phyloP scores from a whole-genome alignment of 2,797 vertebrate species.

The Hemitrygon akajei region DNA sequence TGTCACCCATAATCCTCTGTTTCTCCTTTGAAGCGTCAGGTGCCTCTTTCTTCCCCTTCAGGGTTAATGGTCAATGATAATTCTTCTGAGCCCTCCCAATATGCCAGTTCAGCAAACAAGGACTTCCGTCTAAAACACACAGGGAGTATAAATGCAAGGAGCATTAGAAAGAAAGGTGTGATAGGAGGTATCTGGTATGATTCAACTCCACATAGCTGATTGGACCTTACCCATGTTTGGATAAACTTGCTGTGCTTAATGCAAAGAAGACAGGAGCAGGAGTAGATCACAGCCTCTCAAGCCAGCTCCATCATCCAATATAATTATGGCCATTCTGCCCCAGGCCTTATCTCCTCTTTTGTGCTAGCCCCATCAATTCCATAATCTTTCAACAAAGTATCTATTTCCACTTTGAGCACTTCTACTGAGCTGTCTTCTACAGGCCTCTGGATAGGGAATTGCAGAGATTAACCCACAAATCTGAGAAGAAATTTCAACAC shows the following conservation, averaged over 20 bases:
- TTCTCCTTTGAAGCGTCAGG: slow-evolving; percentile 47
- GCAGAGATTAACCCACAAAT: no score
- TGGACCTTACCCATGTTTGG: neutral
- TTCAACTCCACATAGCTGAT: neutral
- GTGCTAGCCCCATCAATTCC: no score
- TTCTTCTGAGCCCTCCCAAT: slow-evolving; percentile 36
- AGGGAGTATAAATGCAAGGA: neutral
- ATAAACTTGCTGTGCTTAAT: neutral
- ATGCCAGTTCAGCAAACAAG: neutral
- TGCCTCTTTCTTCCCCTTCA: slow-evolving; percentile 42
- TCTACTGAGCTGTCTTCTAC: no score
- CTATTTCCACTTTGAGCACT: no score
- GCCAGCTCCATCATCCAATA: no score
- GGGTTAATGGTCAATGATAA: slow-evolving; percentile 55
- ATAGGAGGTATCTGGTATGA: neutral
- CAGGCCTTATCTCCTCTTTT: no score
- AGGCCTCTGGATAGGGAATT: no score
- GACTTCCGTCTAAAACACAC: neutral
- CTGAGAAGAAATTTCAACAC: no score
- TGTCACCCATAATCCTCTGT: slow-evolving; percentile 65
- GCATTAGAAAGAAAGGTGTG: neutral
- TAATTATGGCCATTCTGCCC: no score
- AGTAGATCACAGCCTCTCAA: no score
- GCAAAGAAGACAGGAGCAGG: neutral
- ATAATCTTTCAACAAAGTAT: no score